Evolutionary conservation across 1,140 invertebrate species (phyloP).

Genomic region (Drosophila micromelanica): DNA sequence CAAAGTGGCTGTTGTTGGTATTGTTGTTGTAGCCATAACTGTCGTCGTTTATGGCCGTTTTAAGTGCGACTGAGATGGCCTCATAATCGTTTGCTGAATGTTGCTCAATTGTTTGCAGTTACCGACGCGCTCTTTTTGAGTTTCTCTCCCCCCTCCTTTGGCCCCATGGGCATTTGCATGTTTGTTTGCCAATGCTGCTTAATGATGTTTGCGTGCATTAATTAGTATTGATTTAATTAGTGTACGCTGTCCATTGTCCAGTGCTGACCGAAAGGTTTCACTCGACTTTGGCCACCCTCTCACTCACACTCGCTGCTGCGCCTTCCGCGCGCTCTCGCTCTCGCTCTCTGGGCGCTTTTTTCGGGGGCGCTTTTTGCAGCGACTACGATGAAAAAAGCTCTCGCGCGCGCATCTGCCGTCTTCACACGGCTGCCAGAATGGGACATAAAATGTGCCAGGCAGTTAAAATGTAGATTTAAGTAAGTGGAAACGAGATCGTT

Average conservation of each 20-base stretch:
- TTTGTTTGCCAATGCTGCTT: constrained; percentile 39
- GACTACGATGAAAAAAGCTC: constrained; percentile 43
- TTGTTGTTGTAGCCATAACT: constrained; percentile 70
- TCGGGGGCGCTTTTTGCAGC: constrained; percentile 43
- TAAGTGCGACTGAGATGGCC: constrained; percentile 84
- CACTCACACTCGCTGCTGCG: not conserved
- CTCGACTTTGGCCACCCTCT: not conserved
- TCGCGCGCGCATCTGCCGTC: constrained; percentile 67
- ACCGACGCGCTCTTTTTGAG: constrained; percentile 38
- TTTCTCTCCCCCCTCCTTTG: constrained; percentile 9
- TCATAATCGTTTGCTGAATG: constrained; percentile 84
- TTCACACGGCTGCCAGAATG: constrained; percentile 74
- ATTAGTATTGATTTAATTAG: constrained; percentile 78
- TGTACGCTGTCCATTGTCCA: constrained; percentile 41
- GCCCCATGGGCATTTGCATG: constrained; percentile 39
- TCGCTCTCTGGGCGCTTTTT: constrained; percentile 44
- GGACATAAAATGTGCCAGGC: constrained; percentile 84
- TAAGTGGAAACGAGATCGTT: constrained; percentile 85
- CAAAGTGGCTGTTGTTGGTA: constrained; percentile 22
- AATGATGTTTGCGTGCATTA: constrained; percentile 59
- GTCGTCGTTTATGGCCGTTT: constrained; percentile 81
- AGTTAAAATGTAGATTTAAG: constrained; percentile 85
- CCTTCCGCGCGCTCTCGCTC: not conserved
- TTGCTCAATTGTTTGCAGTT: constrained; percentile 73
- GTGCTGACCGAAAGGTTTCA: constrained; percentile 25